phyloP scores from a whole-genome alignment of 2,113 vertebrate species.

The Crotalus tigris region DNA sequence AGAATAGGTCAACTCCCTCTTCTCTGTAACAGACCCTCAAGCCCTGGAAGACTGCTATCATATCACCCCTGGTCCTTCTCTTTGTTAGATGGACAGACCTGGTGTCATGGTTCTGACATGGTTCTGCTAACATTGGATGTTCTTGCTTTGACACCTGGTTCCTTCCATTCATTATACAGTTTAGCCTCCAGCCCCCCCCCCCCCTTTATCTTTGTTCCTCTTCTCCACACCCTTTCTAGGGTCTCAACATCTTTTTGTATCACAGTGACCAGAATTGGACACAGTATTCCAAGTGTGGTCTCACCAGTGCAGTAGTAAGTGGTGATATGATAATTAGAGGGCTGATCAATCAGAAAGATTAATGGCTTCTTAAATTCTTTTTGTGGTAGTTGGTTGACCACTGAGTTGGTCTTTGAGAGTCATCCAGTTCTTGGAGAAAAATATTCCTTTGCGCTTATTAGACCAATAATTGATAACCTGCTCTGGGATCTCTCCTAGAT shows the following conservation, averaged over 20 bases:
- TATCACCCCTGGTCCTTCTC: too few species aligned
- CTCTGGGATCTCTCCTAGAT: background rate
- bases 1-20: background rate
- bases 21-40: too few species aligned
- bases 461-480: background rate
- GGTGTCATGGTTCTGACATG: too few species aligned
- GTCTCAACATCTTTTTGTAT: too few species aligned
- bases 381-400: background rate
- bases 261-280: background rate
- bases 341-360: background rate
- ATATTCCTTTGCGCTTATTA: background rate
- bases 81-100: too few species aligned
- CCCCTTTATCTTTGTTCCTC: background rate
- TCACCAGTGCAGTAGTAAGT: background rate
- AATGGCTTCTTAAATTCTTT: background rate
- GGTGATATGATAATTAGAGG: background rate
- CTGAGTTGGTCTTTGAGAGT: background rate
- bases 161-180: background rate
- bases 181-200: background rate
- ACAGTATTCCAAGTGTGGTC: background rate
- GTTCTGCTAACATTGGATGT: too few species aligned
- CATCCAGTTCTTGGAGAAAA: background rate
- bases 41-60: too few species aligned
- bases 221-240: background rate
- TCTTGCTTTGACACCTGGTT: too few species aligned